Evolutionary conservation across 2,113 vertebrate genomes (phyloP).

Genomic region (Porphyrio hochstetteri): DNA sequence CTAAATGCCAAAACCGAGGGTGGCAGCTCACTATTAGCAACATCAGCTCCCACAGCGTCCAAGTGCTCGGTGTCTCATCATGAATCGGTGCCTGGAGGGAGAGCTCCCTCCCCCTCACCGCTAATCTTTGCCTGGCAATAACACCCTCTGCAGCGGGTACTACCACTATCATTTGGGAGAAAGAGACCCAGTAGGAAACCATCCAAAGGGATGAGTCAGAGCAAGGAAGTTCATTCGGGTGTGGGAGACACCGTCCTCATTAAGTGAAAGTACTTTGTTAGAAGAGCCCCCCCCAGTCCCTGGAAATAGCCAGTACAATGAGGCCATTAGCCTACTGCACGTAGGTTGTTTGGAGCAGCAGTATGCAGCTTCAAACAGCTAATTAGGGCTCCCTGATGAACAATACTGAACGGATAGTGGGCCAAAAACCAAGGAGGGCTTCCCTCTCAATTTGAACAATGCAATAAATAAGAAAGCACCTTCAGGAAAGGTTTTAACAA

Average conservation of each 20-base stretch:
- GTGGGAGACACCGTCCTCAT: not conserved
- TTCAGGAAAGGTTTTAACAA: not conserved
- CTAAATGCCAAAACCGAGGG: not conserved
- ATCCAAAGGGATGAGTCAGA: slow-evolving; percentile 16
- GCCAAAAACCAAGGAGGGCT: not conserved
- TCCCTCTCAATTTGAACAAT: not conserved
- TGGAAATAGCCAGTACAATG: not conserved
- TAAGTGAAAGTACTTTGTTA: not conserved
- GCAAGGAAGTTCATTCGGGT: not conserved
- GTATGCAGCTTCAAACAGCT: not conserved
- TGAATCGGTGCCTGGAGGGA: not conserved
- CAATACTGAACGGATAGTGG: not conserved
- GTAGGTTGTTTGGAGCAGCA: not conserved
- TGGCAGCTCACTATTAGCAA: not conserved
- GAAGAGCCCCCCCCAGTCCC: not conserved
- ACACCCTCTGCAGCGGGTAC: not conserved
- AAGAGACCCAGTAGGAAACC: not conserved
- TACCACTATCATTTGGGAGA: not conserved
- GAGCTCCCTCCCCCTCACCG: not conserved
- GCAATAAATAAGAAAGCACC: not conserved
- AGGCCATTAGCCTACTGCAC: not conserved
- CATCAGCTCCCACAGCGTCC: accelerated
- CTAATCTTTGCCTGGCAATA: not conserved
- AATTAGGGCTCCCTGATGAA: not conserved
- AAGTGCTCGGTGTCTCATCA: not conserved